Evolutionary conservation across 2,888 invertebrate genomes (phyloP).

Genomic region (Leptodirus hochenwartii): DNA sequence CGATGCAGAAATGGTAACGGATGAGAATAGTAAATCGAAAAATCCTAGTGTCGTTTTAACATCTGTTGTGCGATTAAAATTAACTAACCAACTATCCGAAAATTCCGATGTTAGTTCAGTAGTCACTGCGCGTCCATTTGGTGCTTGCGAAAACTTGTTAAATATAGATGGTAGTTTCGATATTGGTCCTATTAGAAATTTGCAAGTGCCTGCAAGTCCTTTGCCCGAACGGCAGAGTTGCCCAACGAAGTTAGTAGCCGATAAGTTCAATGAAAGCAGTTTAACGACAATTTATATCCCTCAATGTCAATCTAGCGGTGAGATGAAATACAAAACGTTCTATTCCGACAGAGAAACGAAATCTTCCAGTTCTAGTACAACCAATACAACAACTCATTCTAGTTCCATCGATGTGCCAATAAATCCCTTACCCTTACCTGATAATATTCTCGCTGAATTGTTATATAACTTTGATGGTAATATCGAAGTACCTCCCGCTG

Average conservation of each 20-base stretch:
- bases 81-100: conserved; percentile 26
- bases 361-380: conserved; percentile 9
- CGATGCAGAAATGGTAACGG: conserved; percentile 13
- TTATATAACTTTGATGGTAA: conserved; percentile 29
- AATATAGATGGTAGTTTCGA: conserved; percentile 42
- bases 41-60: conserved; percentile 27
- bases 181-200: conserved; percentile 27
- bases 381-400: conserved; percentile 31
- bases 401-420: conserved; percentile 37
- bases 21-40: conserved; percentile 12
- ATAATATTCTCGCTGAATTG: conserved; percentile 33
- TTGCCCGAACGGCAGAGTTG: conserved; percentile 44
- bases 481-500: conserved; percentile 3
- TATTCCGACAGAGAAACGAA: conserved; percentile 1
- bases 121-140: conserved; percentile 34
- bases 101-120: conserved; percentile 44
- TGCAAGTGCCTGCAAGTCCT: conserved; percentile 16
- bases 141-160: conserved; percentile 49
- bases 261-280: conserved; percentile 35
- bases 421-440: conserved; percentile 28
- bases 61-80: conserved; percentile 29
- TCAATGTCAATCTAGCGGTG: conserved; percentile 28
- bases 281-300: conserved; percentile 37
- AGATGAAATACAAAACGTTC: conserved; percentile 20
- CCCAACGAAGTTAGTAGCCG: conserved; percentile 42